Percentiles rank a stretch among this genome's conserved stretches.
These are phyloP conservation scores for Distichodus sexfasciatus DNA, from an alignment of 2,797 vertebrate species.

Conservation along the genomic window DNA sequence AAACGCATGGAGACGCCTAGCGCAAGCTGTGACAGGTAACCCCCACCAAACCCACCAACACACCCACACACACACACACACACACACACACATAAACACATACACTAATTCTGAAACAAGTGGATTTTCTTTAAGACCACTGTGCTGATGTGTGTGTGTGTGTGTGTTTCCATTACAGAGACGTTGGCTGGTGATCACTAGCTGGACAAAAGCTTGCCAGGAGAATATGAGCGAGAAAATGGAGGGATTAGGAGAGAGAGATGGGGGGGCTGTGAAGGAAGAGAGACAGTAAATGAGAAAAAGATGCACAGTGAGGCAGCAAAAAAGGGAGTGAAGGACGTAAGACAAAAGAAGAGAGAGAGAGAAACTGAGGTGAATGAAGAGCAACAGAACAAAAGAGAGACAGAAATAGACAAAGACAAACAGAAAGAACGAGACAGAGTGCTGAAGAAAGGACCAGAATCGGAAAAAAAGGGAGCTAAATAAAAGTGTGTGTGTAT, in stretches of 20 bases:
- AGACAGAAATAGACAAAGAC: neutral
- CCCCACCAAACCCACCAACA: no score
- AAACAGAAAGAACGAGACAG: no score
- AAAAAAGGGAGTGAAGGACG: neutral
- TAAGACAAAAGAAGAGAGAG: neutral
- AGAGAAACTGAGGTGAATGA: neutral
- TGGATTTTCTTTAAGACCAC: conserved; percentile 62
- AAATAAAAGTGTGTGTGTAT: no score
- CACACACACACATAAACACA: no score
- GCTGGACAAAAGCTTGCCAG: conserved; percentile 33
- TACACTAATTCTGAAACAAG: conserved; percentile 61
- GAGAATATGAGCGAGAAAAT: conserved; percentile 38
- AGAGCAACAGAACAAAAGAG: neutral
- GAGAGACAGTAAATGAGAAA: no score
- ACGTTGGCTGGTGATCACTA: conserved; percentile 48
- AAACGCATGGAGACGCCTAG: no score
- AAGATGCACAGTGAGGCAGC: no score
- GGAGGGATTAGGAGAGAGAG: conserved; percentile 11
- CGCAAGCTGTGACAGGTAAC: no score
- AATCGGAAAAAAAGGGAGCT: no score
- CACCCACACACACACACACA: no score
- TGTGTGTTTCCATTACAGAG: conserved; percentile 57
- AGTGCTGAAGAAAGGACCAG: no score
- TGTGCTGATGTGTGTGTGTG: conserved; percentile 57
- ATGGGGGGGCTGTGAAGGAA: no score